phyloP scores from a whole-genome alignment of 2,888 invertebrate species.

The Colletes collaris region DNA sequence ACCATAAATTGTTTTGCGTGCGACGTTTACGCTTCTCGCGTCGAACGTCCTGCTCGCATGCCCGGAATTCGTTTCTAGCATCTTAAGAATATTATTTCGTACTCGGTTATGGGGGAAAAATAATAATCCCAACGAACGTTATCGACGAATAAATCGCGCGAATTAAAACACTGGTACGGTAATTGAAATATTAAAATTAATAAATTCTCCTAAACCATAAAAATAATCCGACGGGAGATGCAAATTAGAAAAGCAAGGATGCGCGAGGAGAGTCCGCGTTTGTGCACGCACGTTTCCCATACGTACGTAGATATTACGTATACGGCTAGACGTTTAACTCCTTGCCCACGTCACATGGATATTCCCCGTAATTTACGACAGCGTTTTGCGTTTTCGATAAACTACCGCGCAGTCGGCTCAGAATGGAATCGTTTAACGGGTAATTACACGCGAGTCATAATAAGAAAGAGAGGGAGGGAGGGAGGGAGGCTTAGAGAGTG shows the following conservation, averaged over 20 bases:
- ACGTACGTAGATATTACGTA: neutral
- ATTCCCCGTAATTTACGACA: constrained; percentile 47
- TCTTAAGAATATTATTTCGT: constrained; percentile 6
- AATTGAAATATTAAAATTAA: too few relatives aligned
- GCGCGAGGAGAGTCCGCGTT: constrained; percentile 39
- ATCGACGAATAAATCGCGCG: too few relatives aligned
- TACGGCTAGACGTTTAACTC: constrained; percentile 76
- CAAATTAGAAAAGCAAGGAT: neutral
- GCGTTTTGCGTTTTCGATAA: constrained; percentile 51
- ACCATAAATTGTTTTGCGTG: constrained; percentile 65
- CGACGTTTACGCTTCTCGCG: constrained; percentile 64
- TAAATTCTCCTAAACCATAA: too few relatives aligned
- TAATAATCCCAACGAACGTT: neutral
- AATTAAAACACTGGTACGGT: too few relatives aligned
- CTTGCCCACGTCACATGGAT: constrained; percentile 77
- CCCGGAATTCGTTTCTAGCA: constrained; percentile 29
- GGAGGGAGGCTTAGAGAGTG: constrained; percentile 6
- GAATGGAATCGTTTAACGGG: constrained; percentile 50
- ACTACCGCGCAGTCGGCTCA: constrained; percentile 17
- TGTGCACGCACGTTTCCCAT: constrained; percentile 46
- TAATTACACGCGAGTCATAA: constrained; percentile 42
- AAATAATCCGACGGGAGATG: neutral
- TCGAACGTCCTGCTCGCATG: constrained; percentile 42
- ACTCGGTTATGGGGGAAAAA: neutral
- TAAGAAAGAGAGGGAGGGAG: constrained; percentile 13